Evolutionary conservation across 2,797 vertebrate species (phyloP), one percentile per base, ranked within the genome.

Genomic region (Apodemus agrarius): DNA sequence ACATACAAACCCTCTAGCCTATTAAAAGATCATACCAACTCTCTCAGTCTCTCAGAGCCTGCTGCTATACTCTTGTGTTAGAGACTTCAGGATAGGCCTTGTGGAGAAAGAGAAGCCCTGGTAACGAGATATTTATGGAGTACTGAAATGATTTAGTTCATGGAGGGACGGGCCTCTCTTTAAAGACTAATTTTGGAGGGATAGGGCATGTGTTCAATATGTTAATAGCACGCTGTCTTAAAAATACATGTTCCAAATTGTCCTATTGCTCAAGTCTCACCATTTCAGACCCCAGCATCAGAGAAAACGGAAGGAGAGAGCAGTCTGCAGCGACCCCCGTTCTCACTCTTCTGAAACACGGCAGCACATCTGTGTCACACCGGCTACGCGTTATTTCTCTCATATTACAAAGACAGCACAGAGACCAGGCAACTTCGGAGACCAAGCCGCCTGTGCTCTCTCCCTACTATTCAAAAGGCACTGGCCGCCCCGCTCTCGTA

Each of bases 191-290:
- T 21, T 84, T 54, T 57, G 61, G 61, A 84, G 17, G 13, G n/a
- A 40, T 26, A 85, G 83, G 88, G 92, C 29, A 65, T 63, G 80
- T 96, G 86, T 65, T 63, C 72, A 59, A 84, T 93, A 37, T 87
- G 78, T 80, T 92, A 97, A 96, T 6, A 90, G 22, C 81, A 94
- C 75, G 13, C 1, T 75, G 21, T 69, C 80, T 90, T 95, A 59
- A 97, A 97, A 57, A 63, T 24, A 49, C 80, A 90, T 91, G 24
- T 61, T 94, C 87, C 94, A 93, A 96, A 76, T 37, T 21, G 97
- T 88, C 19, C 85, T 12, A 14, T 37, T 81, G 89, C 59, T 93
- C 34, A 46, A 96, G 75, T 96, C 46, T 31, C 95, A 21, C 52
- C 54, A 80, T 34, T 96, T 46, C n/a, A 80, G 49, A 37, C 95